Conservation (phyloP, 2,888 invertebrate genomes). For the Metalampra italica region DNA sequence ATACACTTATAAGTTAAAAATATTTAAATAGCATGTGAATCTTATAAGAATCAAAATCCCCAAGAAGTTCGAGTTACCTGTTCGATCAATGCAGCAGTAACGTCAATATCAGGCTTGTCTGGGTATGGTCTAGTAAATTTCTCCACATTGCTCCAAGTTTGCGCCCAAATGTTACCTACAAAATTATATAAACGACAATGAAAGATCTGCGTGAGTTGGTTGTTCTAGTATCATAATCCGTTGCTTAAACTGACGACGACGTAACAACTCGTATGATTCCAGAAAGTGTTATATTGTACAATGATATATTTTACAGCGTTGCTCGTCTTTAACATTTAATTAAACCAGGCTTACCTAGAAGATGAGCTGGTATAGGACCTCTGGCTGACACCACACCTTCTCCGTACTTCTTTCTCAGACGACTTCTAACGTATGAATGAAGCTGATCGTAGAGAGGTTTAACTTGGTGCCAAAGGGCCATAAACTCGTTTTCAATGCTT, state of each 20-base stretch:
- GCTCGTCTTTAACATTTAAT: too few species aligned
- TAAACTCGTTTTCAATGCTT: constrained; percentile 83
- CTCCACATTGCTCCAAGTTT: constrained; percentile 83
- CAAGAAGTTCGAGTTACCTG: constrained; percentile 66
- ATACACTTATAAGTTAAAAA: neutral
- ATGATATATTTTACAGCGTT: too few species aligned
- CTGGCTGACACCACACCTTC: constrained; percentile 79
- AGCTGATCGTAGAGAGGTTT: constrained; percentile 89
- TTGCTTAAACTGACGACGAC: neutral
- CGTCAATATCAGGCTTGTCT: constrained; percentile 82
- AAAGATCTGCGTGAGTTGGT: neutral
- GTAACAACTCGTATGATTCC: too few species aligned
- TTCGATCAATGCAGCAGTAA: constrained; percentile 82
- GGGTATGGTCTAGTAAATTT: constrained; percentile 84
- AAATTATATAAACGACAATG: constrained; percentile 5
- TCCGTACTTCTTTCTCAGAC: constrained; percentile 84
- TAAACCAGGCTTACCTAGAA: constrained; percentile 74
- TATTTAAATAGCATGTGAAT: too few species aligned
- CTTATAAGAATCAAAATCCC: too few species aligned
- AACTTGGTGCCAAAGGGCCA: constrained; percentile 84
- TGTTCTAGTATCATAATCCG: neutral
- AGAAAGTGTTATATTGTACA: too few species aligned
- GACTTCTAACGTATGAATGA: constrained; percentile 88
- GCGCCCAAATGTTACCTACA: constrained; percentile 91
- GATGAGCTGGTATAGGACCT: constrained; percentile 88